These are phyloP conservation scores for Caradrina kadenii DNA, from an alignment of 2,888 invertebrate species.

Conservation along the genomic window DNA sequence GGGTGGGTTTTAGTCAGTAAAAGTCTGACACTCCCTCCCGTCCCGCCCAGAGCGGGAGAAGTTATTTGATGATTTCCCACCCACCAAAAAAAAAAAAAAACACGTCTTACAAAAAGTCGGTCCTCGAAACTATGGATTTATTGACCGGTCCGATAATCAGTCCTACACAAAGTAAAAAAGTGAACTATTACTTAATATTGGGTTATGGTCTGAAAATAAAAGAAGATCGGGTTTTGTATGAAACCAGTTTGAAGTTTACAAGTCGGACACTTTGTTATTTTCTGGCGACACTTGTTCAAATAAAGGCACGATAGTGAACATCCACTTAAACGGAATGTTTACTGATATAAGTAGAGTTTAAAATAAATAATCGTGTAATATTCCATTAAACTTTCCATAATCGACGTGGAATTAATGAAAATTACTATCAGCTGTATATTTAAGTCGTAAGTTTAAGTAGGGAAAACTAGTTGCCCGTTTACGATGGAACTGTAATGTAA, in stretches of 20 bases:
- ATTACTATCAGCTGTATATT: conserved; percentile 1
- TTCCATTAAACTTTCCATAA: conserved; percentile 57
- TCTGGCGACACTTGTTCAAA: conserved; percentile 57
- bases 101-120: too few relatives aligned
- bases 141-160: too few relatives aligned
- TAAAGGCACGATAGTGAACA: conserved; percentile 46
- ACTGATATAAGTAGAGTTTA: conserved; percentile 52
- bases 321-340: conserved; percentile 42
- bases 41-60: too few relatives aligned
- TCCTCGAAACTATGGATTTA: too few relatives aligned
- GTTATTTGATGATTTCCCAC: too few relatives aligned
- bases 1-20: too few relatives aligned
- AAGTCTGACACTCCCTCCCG: too few relatives aligned
- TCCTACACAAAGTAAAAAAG: neutral
- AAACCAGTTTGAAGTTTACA: conserved; percentile 9
- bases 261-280: conserved; percentile 19
- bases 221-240: neutral
- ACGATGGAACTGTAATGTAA: conserved; percentile 3
- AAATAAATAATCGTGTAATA: conserved; percentile 56
- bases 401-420: conserved; percentile 25
- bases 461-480: conserved; percentile 19
- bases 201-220: conserved; percentile 16
- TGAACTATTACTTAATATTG: conserved; percentile 24
- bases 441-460: neutral
- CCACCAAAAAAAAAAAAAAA: too few relatives aligned